Conservation (phyloP, 2,113 vertebrate species). For the Bucco capensis region DNA sequence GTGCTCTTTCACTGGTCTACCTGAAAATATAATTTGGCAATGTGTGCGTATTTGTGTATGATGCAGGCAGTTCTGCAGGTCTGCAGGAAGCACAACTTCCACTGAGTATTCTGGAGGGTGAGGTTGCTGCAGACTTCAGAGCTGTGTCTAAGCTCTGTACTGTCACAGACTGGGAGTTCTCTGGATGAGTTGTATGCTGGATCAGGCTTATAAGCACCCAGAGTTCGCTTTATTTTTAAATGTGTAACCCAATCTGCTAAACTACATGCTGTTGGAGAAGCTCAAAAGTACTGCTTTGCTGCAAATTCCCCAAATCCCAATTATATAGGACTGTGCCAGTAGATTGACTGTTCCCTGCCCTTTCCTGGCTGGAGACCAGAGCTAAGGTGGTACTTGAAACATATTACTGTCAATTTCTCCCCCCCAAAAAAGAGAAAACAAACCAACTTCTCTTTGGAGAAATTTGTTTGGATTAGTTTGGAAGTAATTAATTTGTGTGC, state of each 20-base stretch:
- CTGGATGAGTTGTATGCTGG: not conserved
- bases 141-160: not conserved
- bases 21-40: not conserved
- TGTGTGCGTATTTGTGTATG: accelerated
- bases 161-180: not conserved
- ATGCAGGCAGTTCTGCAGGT: not conserved
- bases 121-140: not conserved
- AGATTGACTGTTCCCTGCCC: not conserved
- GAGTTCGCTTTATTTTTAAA: not conserved
- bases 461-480: not conserved
- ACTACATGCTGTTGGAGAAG: not conserved
- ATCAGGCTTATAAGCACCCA: not conserved
- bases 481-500: not conserved
- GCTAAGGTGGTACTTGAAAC: not conserved
- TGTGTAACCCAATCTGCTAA: not conserved
- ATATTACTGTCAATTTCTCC: not conserved
- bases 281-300: not conserved
- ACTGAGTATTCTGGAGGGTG: accelerated
- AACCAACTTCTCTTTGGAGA: not conserved
- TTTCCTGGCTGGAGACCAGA: not conserved
- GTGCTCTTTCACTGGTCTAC: not conserved
- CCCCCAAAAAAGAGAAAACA: not conserved
- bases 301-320: not conserved
- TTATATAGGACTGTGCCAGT: not conserved
- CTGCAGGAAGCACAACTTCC: not conserved